A percentile compares a stretch with the other conserved stretches of the same genome.
Conservation (phyloP, 2,113 vertebrate species). For the Centropus unirufus region DNA sequence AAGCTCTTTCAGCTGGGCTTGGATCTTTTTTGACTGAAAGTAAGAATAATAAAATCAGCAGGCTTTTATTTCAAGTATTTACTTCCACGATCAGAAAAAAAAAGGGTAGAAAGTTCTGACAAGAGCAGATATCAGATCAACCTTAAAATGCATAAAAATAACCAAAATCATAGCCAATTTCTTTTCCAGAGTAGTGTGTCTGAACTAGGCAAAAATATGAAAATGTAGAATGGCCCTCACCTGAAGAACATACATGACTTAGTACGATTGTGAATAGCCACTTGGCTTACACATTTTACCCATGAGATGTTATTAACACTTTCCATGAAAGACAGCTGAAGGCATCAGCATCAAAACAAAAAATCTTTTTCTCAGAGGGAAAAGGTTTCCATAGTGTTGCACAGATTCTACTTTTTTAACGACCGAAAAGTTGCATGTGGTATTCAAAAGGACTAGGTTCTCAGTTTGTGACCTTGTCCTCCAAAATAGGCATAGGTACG, state of each 20-base stretch:
- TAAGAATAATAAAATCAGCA: slow-evolving; percentile 77
- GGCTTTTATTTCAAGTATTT: slow-evolving; percentile 46
- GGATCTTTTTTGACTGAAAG: slow-evolving; percentile 97
- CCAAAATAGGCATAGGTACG: neutral
- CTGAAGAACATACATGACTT: neutral
- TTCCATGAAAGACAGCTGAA: neutral
- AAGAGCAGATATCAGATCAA: neutral
- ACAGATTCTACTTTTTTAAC: neutral
- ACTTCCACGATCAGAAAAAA: slow-evolving; percentile 22
- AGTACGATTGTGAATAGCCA: neutral
- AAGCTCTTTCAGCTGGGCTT: slow-evolving; percentile 97
- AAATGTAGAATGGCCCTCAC: neutral
- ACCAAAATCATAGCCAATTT: neutral
- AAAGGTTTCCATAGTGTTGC: neutral
- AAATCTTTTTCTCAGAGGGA: neutral
- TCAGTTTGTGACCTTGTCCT: neutral
- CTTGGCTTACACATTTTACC: neutral
- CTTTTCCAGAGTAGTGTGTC: neutral
- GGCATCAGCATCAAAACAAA: neutral
- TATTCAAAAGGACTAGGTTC: neutral
- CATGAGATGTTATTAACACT: neutral
- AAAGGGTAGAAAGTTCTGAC: neutral
- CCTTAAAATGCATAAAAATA: neutral
- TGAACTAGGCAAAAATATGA: neutral
- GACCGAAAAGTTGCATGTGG: neutral